Percentiles rank a stretch among this genome's conserved stretches.
phyloP scores from a whole-genome alignment of 1,140 invertebrate genomes.

The Brachystomella parvula region DNA sequence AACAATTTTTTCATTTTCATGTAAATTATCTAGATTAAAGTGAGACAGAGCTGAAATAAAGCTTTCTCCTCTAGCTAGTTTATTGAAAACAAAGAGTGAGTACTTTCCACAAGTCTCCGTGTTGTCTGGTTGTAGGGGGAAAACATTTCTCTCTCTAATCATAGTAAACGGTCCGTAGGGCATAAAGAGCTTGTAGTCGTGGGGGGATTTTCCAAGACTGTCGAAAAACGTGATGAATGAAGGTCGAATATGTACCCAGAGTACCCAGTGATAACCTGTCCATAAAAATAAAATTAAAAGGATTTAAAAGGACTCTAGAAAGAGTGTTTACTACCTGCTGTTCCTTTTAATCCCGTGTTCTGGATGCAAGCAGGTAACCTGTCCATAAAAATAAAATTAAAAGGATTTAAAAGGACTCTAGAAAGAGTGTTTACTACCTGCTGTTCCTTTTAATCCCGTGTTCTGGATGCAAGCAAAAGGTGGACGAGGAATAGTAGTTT shows the following conservation, averaged over 20 bases:
- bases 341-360: no score
- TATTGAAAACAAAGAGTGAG: not conserved
- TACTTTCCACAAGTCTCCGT: not conserved
- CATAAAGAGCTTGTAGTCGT: not conserved
- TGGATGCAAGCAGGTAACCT: no score
- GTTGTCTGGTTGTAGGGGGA: not conserved
- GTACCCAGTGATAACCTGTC: not conserved
- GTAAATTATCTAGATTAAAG: not conserved
- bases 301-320: no score
- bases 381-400: not conserved
- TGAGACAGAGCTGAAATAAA: not conserved
- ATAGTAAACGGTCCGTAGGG: not conserved
- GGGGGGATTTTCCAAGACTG: not conserved
- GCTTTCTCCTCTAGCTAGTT: not conserved
- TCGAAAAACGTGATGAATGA: not conserved
- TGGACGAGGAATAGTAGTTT: not conserved
- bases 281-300: not conserved
- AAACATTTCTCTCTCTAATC: not conserved
- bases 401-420: not conserved
- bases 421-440: not conserved
- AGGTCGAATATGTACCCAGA: not conserved
- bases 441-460: not conserved
- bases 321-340: not conserved
- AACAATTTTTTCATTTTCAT: not conserved
- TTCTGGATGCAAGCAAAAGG: not conserved